Conservation (phyloP, 2,888 invertebrate species). For the Smittia aterrima region DNA sequence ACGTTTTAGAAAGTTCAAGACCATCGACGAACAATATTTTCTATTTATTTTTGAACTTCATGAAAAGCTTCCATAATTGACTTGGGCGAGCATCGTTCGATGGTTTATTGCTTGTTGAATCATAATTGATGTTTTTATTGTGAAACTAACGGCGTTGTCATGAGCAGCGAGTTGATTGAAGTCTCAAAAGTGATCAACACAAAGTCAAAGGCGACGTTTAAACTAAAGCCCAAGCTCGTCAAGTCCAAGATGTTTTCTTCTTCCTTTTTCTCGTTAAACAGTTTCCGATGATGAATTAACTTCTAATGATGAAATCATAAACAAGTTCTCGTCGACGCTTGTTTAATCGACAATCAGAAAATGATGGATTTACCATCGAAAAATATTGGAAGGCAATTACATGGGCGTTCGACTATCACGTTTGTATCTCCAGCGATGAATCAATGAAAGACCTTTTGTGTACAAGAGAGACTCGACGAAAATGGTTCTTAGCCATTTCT, state of each 20-base stretch:
- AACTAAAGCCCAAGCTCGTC: too few relatives aligned
- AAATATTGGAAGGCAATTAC: conserved; percentile 35
- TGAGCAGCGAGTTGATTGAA: conserved; percentile 6
- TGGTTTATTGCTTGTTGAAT: conserved; percentile 8
- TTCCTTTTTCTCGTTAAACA: background rate
- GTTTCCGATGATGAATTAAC: background rate
- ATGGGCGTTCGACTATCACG: conserved; percentile 30
- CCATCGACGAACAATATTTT: background rate
- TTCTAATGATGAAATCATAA: conserved; percentile 12
- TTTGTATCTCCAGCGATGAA: background rate
- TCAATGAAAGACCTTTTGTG: background rate
- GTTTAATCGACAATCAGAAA: background rate
- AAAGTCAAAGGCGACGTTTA: conserved; percentile 17
- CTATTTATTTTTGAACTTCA: too few relatives aligned
- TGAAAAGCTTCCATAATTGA: conserved; percentile 20
- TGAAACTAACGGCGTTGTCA: conserved; percentile 21
- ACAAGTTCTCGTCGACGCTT: conserved; percentile 17
- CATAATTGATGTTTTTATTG: conserved; percentile 24
- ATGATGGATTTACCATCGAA: conserved; percentile 24
- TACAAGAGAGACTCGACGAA: too few relatives aligned
- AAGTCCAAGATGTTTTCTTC: background rate
- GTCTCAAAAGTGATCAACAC: conserved; percentile 30
- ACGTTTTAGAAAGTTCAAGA: conserved; percentile 7
- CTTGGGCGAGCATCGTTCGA: conserved; percentile 1
- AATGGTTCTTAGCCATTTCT: too few relatives aligned